Evolutionary conservation across 2,797 vertebrate genomes (phyloP), one percentile per base, ranked within the genome.

Genomic region (Danio albolineatus): DNA sequence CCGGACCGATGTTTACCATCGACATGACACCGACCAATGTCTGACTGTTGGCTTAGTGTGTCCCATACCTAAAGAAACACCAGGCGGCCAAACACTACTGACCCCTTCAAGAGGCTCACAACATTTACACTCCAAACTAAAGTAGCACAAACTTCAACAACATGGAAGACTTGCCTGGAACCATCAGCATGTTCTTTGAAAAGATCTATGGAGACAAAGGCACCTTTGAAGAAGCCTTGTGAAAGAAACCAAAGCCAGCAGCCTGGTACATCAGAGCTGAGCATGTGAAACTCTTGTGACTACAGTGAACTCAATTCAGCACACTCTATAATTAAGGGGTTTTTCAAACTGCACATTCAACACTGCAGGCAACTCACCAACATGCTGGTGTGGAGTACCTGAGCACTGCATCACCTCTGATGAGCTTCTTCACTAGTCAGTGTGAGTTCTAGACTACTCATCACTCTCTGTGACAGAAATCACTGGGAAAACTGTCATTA

Each of bases 251-350:
- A 21, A 44, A 51, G 46, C 17, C 46, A 5, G 19, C 48, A 17
- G 49, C 36, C 17, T 19, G 39, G 74, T 43, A 4, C 69, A 64
- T 72, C 69, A 14, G 48, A 54, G 59, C 53, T 41, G 7, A 78
- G 57, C 78, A 74, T 79, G 78, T 84, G 78, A 81, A 82, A 62
- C 71, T 65, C 77, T 78, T 82, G 70, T 83, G 80, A 82, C 75
- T 75, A 69, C 64, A 80, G 28, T 66, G 77, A 70, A 75, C 72
- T 81, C 78, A 9, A 49, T 48, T 74, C 70, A 78, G 66, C 36
- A 1, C 6, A 61, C 56, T 51, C 48, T 78, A 48, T 64, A 64
- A 79, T 73, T 44, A 56, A 72, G 21, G 21, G 49, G 19, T 14
- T 73, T 79, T 73, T 64, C 66, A 78, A 53, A 71, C 44, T 36